Conservation (phyloP, 2,888 invertebrate genomes). For the Polia nebulosa region DNA sequence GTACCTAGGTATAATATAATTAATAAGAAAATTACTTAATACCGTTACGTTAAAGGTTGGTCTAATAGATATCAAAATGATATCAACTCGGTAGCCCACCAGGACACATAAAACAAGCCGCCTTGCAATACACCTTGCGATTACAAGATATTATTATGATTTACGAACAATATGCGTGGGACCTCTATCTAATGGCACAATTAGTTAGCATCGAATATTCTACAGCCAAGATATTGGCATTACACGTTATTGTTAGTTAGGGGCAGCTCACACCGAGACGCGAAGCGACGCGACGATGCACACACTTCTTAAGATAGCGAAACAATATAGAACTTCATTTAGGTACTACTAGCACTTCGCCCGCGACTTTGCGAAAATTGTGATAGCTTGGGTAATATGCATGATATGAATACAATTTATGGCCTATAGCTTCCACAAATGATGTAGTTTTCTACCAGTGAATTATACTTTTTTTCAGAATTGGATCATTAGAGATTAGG, state of each 20-base stretch:
- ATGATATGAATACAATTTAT: too few relatives aligned
- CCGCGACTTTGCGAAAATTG: too few relatives aligned
- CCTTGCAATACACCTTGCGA: conserved; percentile 8
- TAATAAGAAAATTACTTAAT: conserved; percentile 13
- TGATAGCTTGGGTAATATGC: too few relatives aligned
- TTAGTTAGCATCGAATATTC: conserved; percentile 46
- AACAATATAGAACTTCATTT: background rate
- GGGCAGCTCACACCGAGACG: background rate
- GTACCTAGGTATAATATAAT: too few relatives aligned
- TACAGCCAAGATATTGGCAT: conserved; percentile 33
- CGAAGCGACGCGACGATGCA: background rate
- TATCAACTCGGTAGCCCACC: conserved; percentile 36
- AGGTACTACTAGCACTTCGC: too few relatives aligned
- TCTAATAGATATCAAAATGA: conserved; percentile 10
- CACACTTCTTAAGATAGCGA: background rate
- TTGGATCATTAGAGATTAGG: too few relatives aligned
- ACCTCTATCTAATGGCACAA: conserved; percentile 34
- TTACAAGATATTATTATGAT: conserved; percentile 36
- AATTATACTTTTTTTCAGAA: too few relatives aligned
- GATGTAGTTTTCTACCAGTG: too few relatives aligned
- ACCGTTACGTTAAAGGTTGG: background rate
- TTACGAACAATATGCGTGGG: conserved; percentile 58
- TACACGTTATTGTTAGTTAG: conserved; percentile 25
- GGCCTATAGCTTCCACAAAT: too few relatives aligned
- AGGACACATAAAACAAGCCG: conserved; percentile 42